Evolutionary conservation across 2,888 invertebrate species (phyloP).

Genomic region (Caenorhabditis macrosperma): DNA sequence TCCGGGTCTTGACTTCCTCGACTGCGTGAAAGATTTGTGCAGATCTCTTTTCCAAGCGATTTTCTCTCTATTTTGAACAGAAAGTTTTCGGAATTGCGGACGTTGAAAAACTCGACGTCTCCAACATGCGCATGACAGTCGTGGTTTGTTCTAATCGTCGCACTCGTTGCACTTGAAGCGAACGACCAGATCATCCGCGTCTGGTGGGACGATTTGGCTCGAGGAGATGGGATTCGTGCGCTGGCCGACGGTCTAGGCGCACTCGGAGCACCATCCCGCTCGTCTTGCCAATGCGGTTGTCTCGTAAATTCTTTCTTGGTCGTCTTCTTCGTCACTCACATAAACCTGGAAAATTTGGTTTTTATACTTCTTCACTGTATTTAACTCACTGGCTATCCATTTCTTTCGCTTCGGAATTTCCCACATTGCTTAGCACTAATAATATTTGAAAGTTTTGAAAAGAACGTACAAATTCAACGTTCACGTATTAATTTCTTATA

Average conservation of each 20-base stretch:
- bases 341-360: no score
- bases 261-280: neutral
- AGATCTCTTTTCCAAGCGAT: constrained; percentile 11
- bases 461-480: no score
- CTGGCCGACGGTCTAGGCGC: neutral
- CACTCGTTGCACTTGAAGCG: constrained; percentile 52
- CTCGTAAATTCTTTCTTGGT: no score
- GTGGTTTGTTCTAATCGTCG: constrained; percentile 26
- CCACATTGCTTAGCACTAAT: no score
- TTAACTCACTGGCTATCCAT: no score
- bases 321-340: no score
- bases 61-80: constrained; percentile 33
- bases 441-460: no score
- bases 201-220: neutral
- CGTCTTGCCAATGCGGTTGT: constrained; percentile 51
- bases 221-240: neutral
- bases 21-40: neutral
- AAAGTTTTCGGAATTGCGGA: constrained; percentile 45
- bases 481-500: no score
- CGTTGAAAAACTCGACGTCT: constrained; percentile 21
- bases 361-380: no score
- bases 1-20: constrained; percentile 15
- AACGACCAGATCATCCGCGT: neutral
- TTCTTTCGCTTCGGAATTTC: no score
- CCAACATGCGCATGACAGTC: constrained; percentile 28